Evolutionary conservation across 2,888 invertebrate genomes (phyloP), one percentile per base, ranked within the genome.

Genomic region (Drosophila mettleri): DNA sequence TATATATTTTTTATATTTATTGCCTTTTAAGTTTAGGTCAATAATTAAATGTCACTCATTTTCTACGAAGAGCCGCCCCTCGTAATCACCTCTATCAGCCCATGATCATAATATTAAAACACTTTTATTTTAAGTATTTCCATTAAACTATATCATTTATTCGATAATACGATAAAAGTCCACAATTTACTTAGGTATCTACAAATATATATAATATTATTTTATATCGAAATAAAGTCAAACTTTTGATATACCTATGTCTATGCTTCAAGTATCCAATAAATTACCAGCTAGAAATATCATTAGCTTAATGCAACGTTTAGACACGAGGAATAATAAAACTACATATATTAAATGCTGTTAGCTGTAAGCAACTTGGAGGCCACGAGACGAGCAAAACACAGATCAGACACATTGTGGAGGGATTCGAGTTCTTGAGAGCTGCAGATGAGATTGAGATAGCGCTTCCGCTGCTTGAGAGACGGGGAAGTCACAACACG

Each of bases 351-450:
- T 67, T 82, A 80, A 70, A 74, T 79, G 67, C 71, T 75, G 68
- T 64, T 48, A 74, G 81, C 78, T 69, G 70, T 64, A 74, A 79
- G 89, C 86, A 68, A 80, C 77, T 84, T 80, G 61, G 63, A 49
- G 80, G 83, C 84, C 75, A 78, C 58, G 71, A 78, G 71, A 65
- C 51, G 64, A 58, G 69, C 59, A 86, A n/a, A n/a, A 86, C 74
- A 86, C 84, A 83, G 78, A 78, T 86, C 77, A 83, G 80, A 80
- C 78, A 62, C 63, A 64, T 59, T 82, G 60, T 87, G 85, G 85
- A 86, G 86, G 85, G 89, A 89, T 72, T 87, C 84, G 70, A 71
- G 60, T 66, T 78, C 69, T 68, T 82, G 76, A 80, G 79, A 85
- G 87, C 81, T 74, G 78, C 81, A 61, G 45, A 69, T 88, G 83